These are phyloP conservation scores for Halcyon smyrnensis DNA, from an alignment of 2,797 vertebrate genomes.

Conservation along the genomic window DNA sequence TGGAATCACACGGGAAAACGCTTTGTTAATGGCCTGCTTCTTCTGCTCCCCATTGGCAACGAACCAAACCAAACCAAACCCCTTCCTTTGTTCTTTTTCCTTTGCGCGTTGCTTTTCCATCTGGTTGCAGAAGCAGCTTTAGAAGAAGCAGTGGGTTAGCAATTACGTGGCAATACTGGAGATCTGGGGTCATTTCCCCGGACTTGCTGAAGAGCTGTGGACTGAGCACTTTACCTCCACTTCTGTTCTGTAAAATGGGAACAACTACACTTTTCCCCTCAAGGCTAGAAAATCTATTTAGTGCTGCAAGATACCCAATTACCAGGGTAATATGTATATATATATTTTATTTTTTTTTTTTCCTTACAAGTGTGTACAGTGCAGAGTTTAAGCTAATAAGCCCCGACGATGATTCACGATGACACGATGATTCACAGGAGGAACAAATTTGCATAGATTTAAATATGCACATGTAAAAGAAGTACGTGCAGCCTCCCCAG, in stretches of 20 bases:
- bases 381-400: slow-evolving; percentile 29
- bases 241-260: not conserved
- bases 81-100: slow-evolving; percentile 44
- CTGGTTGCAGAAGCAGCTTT: slow-evolving; percentile 10
- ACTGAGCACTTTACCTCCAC: not conserved
- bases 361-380: not conserved
- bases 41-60: slow-evolving; percentile 14
- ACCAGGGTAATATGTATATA: not conserved
- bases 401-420: not conserved
- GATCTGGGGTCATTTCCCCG: not conserved
- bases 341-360: not conserved
- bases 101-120: slow-evolving; percentile 9
- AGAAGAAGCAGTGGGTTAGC: not conserved
- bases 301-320: not conserved
- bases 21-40: slow-evolving; percentile 34
- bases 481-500: not conserved
- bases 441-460: slow-evolving; percentile 54
- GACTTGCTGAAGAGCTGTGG: not conserved
- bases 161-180: not conserved
- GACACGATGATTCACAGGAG: slow-evolving; percentile 13
- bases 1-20: slow-evolving; percentile 46
- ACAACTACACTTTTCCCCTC: not conserved
- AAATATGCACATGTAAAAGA: slow-evolving; percentile 34
- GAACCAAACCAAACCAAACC: not conserved
- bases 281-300: not conserved